phyloP scores from a whole-genome alignment of 1,140 invertebrate species.

The Drosophila rufa region DNA sequence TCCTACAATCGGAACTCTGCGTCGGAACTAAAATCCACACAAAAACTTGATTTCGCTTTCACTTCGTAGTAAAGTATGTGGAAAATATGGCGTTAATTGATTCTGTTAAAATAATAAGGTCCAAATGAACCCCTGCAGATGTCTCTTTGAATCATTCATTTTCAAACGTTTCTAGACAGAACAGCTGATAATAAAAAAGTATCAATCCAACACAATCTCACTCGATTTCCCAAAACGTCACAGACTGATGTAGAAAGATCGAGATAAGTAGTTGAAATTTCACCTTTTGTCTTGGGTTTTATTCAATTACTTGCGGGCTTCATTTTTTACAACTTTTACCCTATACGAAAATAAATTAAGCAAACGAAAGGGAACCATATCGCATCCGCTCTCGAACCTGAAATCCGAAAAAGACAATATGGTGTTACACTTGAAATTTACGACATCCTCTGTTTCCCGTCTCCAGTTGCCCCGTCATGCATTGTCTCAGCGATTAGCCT shows the following conservation, averaged over 20 bases:
- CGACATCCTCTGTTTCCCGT: slow-evolving; percentile 70
- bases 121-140: not conserved
- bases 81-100: no score
- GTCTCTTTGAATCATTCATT: not conserved
- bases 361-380: slow-evolving; percentile 37
- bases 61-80: no score
- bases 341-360: slow-evolving; percentile 50
- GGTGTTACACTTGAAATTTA: slow-evolving; percentile 82
- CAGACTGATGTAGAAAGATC: slow-evolving; percentile 1
- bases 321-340: slow-evolving; percentile 62
- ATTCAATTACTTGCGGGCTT: slow-evolving; percentile 77
- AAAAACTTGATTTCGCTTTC: no score
- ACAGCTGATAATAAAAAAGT: slow-evolving; percentile 10
- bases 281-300: slow-evolving; percentile 65
- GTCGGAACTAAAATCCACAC: no score
- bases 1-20: no score
- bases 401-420: slow-evolving; percentile 55
- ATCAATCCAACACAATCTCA: slow-evolving; percentile 23
- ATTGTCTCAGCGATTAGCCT: slow-evolving; percentile 75
- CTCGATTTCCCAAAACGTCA: slow-evolving; percentile 12
- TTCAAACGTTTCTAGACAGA: not conserved
- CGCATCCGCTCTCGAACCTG: slow-evolving; percentile 34
- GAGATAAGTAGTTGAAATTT: slow-evolving; percentile 52
- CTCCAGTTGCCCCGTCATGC: slow-evolving; percentile 32
- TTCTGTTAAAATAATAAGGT: no score